These are phyloP conservation scores for Phylloscopus whistleri DNA, from an alignment of 2,113 vertebrate species.

Conservation along the genomic window DNA sequence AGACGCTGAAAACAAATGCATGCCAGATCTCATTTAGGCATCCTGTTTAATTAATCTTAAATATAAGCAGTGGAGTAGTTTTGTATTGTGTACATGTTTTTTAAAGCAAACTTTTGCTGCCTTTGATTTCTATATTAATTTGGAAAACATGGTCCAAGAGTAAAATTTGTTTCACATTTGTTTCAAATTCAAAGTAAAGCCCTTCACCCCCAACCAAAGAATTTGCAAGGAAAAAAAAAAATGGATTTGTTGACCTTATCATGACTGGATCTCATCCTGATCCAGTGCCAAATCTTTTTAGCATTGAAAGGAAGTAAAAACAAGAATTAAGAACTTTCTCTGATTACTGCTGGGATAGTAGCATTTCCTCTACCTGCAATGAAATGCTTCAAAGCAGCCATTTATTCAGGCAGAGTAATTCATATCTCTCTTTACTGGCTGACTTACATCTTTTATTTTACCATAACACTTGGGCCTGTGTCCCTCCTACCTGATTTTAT, in stretches of 20 bases:
- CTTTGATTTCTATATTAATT: slow-evolving; percentile 44
- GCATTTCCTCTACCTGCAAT: not conserved
- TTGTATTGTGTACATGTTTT: not conserved
- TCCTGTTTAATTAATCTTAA: not conserved
- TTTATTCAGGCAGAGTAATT: slow-evolving; percentile 1
- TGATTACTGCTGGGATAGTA: slow-evolving; percentile 1
- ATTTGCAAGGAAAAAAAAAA: not conserved
- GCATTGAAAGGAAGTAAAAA: slow-evolving; percentile 36
- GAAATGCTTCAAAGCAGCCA: slow-evolving; percentile 33
- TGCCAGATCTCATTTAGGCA: not conserved
- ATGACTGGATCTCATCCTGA: slow-evolving; percentile 16
- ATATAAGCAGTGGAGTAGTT: not conserved
- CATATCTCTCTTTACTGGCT: not conserved
- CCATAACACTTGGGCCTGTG: not conserved
- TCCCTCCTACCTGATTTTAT: not conserved
- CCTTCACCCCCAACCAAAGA: not conserved
- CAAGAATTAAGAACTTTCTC: slow-evolving; percentile 49
- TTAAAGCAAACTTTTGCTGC: slow-evolving; percentile 4
- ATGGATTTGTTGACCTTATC: slow-evolving; percentile 5
- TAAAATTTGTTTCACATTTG: slow-evolving; percentile 40
- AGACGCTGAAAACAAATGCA: not conserved
- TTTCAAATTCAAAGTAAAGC: slow-evolving; percentile 30
- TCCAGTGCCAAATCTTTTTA: not conserved
- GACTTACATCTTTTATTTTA: not conserved
- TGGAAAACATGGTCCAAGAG: not conserved